phyloP scores from a whole-genome alignment of 1,140 invertebrate species.

The Drosophila navojoa region DNA sequence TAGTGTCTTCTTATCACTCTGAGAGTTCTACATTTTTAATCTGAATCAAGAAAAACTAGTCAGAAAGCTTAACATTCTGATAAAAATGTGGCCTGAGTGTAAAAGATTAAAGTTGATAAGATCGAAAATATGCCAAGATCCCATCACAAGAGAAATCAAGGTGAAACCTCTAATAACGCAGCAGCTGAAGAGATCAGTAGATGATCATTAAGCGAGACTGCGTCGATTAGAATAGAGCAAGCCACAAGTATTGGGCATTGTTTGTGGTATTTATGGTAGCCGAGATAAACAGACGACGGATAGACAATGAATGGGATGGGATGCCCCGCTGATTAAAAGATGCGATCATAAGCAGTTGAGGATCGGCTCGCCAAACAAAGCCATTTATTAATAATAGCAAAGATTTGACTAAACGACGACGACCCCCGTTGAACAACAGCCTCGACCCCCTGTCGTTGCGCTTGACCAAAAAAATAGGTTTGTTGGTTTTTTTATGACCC shows the following conservation, averaged over 20 bases:
- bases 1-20: no score
- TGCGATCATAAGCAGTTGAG: slow-evolving; percentile 13
- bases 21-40: no score
- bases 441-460: slow-evolving; percentile 70
- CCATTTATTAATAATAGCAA: slow-evolving; percentile 31
- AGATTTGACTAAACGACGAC: slow-evolving; percentile 42
- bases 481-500: slow-evolving; percentile 77
- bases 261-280: slow-evolving; percentile 10
- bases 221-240: not conserved
- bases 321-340: slow-evolving; percentile 12
- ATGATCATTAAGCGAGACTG: not conserved
- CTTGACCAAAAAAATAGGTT: slow-evolving; percentile 73
- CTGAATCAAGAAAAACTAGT: no score
- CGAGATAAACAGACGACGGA: slow-evolving; percentile 11
- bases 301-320: not conserved
- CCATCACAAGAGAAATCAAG: not conserved
- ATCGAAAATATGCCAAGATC: not conserved
- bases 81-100: no score
- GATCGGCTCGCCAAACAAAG: slow-evolving; percentile 10
- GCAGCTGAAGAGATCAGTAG: not conserved
- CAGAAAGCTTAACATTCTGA: no score
- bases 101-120: not conserved
- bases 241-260: not conserved
- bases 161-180: no score
- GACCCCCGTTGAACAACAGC: slow-evolving; percentile 11